Base-by-base conservation (phyloP, 2,888 invertebrate species). In the Diarsia mendica region DNA sequence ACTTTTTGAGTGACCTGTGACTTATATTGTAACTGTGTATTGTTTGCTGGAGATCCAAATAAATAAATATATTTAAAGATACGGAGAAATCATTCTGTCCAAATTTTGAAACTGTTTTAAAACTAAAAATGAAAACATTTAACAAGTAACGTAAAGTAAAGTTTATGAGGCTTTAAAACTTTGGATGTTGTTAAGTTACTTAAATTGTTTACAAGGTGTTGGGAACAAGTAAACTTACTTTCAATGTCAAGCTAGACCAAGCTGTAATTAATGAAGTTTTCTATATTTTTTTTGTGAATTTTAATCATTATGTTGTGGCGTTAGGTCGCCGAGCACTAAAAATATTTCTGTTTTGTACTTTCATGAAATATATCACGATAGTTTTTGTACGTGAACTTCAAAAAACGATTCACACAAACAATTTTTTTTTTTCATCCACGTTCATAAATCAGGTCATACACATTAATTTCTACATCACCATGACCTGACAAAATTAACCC, bases 401-500 rank as follows among this genome's bases (percentile, higher is more conserved):
- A 28, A 18, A 60, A 60, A 18, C 18, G 28, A 28, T 28, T 28
- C 58, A 8, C 13, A 58, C 15, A 58, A 39, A 39, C 28, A 9
- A 9, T 28, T 3, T 9, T 33, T 60, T 8, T 8, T 0, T 8
- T 28, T 60, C 58, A 0, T 18, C 18, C 18, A 18, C 58, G 3
- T 18, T 28, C 18, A 10, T 10, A 33, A 9, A 60, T 33, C 9
- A 18, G 33, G 33, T 60, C 60, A 33, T 33, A 60, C 18, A 33
- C 28, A 18, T 58, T 4, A 18, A 60, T 28, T 60, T 33, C 60
- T 18, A 23, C 23, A 18, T 10, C n/a, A 75, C 18, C 20, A 33
- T 78, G 49, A 61, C 28, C 13, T n/a, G 4, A 13, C n/a, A 70
- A 69, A 65, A 63, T 80, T 3, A 76, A 85, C 64, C 55, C 70